These are phyloP conservation scores for Brachypodius melanocephalos DNA, from an alignment of 2,113 vertebrate species.

Conservation along the genomic window DNA sequence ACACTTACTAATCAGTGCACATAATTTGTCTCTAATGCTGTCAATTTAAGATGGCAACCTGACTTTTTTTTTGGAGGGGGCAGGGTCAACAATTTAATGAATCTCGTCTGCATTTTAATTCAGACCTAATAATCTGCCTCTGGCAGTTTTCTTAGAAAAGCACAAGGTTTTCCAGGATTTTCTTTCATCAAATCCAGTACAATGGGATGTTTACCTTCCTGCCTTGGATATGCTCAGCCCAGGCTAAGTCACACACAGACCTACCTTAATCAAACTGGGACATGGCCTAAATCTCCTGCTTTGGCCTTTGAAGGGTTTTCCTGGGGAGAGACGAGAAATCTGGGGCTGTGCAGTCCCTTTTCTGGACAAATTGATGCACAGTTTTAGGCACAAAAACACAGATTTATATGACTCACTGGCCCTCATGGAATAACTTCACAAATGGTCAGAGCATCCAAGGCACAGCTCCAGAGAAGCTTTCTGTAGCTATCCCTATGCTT, in stretches of 20 bases:
- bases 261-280: not conserved
- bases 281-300: not conserved
- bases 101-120: slow-evolving; percentile 80
- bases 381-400: not conserved
- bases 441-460: not conserved
- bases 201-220: slow-evolving; percentile 63
- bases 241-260: not conserved
- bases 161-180: slow-evolving; percentile 59
- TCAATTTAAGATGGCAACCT: slow-evolving; percentile 77
- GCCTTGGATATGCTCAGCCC: not conserved
- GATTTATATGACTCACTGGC: not conserved
- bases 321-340: not conserved
- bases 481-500: not conserved
- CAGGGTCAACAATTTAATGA: slow-evolving; percentile 81
- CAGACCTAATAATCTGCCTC: slow-evolving; percentile 76
- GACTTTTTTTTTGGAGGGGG: slow-evolving; percentile 75
- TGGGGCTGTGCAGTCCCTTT: not conserved
- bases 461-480: not conserved
- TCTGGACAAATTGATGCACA: not conserved
- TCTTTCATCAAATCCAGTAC: slow-evolving; percentile 48
- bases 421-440: not conserved
- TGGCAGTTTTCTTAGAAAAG: slow-evolving; percentile 68
- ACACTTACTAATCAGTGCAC: slow-evolving; percentile 76
- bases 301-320: not conserved
- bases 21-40: slow-evolving; percentile 79